These are phyloP conservation scores for Merops nubicus DNA, from an alignment of 2,113 vertebrate species.

Conservation along the genomic window DNA sequence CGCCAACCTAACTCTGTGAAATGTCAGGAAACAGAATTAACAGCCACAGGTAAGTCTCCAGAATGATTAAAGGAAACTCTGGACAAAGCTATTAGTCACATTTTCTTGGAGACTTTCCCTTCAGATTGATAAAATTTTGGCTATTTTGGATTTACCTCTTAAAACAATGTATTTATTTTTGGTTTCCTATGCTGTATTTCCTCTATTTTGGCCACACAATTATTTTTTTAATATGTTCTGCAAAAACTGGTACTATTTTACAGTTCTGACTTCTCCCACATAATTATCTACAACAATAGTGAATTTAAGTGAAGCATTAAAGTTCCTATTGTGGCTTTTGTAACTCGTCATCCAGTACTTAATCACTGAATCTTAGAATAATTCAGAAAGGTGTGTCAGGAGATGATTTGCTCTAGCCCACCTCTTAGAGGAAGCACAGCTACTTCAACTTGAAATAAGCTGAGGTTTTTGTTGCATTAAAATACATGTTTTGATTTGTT, in stretches of 20 bases:
- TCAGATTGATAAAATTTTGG: neutral
- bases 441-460: neutral
- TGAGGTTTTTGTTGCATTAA: neutral
- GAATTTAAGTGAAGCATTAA: neutral
- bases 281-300: neutral
- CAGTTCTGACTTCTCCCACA: neutral
- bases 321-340: neutral
- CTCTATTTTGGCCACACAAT: neutral
- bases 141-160: neutral
- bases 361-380: neutral
- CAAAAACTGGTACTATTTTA: neutral
- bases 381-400: neutral
- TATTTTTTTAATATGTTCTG: neutral
- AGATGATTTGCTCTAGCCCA: neutral
- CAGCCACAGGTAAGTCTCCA: neutral
- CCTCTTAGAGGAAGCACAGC: neutral
- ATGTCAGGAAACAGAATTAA: slow-evolving; percentile 20
- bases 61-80: neutral
- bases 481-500: neutral
- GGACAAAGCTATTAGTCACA: neutral
- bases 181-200: neutral
- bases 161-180: neutral
- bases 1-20: neutral
- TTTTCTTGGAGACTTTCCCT: neutral
- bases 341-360: neutral